A percentile compares a stretch with the other conserved stretches of the same genome.
Evolutionary conservation across 2,888 invertebrate species (phyloP).

Genomic region (Glyphotaelius pellucidus): DNA sequence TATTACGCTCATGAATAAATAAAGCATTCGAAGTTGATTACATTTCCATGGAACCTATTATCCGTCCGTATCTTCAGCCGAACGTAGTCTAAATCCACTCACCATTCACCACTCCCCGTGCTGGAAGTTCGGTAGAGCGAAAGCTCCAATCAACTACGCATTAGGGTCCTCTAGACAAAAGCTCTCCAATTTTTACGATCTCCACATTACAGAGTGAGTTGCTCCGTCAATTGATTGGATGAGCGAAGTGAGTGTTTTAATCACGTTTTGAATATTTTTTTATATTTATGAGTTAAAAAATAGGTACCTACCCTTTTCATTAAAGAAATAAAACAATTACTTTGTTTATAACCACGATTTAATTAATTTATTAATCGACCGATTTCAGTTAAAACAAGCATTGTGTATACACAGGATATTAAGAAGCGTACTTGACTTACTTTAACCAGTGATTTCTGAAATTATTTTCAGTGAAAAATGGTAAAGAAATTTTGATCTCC

Average conservation of each 20-base stretch:
- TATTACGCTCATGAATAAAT: conserved; percentile 48
- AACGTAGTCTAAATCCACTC: conserved; percentile 10
- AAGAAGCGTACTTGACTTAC: too few relatives aligned
- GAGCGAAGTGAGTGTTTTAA: background rate
- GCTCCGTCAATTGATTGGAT: background rate
- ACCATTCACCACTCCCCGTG: background rate
- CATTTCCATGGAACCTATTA: conserved; percentile 38
- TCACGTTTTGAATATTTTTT: background rate
- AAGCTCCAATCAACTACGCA: conserved; percentile 42
- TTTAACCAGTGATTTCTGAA: too few relatives aligned
- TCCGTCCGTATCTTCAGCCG: conserved; percentile 21
- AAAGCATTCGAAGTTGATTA: conserved; percentile 48
- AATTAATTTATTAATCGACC: too few relatives aligned
- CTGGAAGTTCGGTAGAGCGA: background rate
- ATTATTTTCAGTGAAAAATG: too few relatives aligned
- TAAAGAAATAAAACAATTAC: too few relatives aligned
- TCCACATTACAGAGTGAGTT: conserved; percentile 5
- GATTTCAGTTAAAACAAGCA: too few relatives aligned
- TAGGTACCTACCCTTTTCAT: too few relatives aligned
- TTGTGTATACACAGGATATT: too few relatives aligned
- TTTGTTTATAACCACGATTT: too few relatives aligned
- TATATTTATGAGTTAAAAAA: too few relatives aligned
- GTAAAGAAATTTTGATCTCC: too few relatives aligned
- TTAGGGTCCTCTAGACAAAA: conserved; percentile 24
- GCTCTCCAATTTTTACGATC: conserved; percentile 35